Evolutionary conservation across 2,113 vertebrate genomes (phyloP).

Genomic region (Choloepus hoffmanni): DNA sequence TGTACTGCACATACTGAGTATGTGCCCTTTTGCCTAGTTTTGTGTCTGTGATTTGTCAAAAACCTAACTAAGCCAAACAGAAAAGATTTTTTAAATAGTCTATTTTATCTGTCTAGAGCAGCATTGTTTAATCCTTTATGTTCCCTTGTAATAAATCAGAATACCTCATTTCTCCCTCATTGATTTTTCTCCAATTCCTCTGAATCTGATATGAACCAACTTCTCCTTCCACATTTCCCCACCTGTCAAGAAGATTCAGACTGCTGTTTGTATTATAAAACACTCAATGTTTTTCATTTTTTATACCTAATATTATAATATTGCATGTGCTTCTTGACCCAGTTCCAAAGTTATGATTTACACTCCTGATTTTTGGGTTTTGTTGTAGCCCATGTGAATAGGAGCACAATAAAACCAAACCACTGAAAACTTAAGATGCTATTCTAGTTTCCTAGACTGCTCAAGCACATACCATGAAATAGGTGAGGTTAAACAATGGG

Average conservation of each 20-base stretch:
- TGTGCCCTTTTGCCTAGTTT: neutral
- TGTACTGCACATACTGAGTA: neutral
- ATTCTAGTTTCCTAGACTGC: too few species aligned
- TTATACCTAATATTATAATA: neutral
- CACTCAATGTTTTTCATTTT: neutral
- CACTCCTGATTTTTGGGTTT: neutral
- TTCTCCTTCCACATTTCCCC: neutral
- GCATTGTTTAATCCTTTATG: neutral
- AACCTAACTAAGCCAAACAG: neutral
- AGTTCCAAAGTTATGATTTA: neutral
- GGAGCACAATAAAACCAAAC: neutral
- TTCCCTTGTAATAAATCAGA: neutral
- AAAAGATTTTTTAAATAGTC: slow-evolving; percentile 15
- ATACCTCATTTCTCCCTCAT: neutral
- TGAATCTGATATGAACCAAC: neutral
- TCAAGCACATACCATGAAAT: too few species aligned
- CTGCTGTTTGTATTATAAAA: neutral
- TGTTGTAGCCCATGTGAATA: neutral
- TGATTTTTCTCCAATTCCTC: neutral
- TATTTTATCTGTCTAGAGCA: neutral
- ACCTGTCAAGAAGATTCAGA: neutral
- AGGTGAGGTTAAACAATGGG: too few species aligned
- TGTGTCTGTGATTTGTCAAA: neutral
- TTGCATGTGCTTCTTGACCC: neutral
- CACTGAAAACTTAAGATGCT: neutral